A percentile compares a stretch with the other conserved stretches of the same genome.
These are phyloP conservation scores for Naja naja DNA, from an alignment of 2,113 vertebrate genomes.

Conservation along the genomic window DNA sequence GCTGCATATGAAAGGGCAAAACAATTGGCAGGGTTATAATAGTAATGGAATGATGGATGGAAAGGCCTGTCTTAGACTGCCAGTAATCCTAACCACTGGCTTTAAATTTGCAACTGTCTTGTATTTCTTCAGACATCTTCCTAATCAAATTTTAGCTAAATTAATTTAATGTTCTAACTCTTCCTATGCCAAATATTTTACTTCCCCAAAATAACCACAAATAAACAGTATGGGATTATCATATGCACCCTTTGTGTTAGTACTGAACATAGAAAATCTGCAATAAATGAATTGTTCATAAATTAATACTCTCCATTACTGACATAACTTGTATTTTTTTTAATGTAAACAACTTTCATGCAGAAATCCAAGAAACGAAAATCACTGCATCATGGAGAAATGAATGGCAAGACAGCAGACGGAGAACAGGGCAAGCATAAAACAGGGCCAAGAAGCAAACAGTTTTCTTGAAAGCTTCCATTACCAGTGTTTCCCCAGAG, in stretches of 20 bases:
- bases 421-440: neutral
- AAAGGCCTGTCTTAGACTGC: slow-evolving; percentile 43
- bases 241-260: slow-evolving; percentile 25
- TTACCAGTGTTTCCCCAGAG: neutral
- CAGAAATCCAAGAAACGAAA: neutral
- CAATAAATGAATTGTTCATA: slow-evolving; percentile 12
- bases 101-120: slow-evolving; percentile 48
- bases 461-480: neutral
- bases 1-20: slow-evolving; percentile 40
- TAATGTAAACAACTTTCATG: neutral
- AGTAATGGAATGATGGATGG: slow-evolving; percentile 51
- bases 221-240: slow-evolving; percentile 36
- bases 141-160: slow-evolving; percentile 56
- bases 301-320: fast-evolving
- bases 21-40: slow-evolving; percentile 49
- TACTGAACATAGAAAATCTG: slow-evolving; percentile 26
- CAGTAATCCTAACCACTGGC: slow-evolving; percentile 18
- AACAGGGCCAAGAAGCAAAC: neutral
- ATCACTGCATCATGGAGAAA: neutral
- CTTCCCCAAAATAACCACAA: slow-evolving; percentile 44
- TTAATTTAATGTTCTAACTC: slow-evolving; percentile 55
- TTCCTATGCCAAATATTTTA: slow-evolving; percentile 59
- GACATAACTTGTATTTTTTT: neutral
- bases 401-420: neutral
- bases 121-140: slow-evolving; percentile 48